Evolutionary conservation across 1,140 invertebrate species (phyloP), one percentile per base, ranked within the genome.

Genomic region (Adelges cooleyi): DNA sequence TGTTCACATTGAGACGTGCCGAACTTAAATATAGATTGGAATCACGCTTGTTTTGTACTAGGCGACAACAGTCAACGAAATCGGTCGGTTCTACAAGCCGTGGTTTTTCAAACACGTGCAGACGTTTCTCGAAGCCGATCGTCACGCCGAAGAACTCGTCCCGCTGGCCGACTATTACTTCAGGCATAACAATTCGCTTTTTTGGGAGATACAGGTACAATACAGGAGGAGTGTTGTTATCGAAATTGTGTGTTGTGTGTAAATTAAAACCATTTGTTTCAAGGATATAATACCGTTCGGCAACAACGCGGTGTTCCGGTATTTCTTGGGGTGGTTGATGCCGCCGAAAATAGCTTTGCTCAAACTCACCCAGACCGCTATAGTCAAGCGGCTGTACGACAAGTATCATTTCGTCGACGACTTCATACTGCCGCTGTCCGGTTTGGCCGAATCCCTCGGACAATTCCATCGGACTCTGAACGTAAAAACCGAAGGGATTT

Each of bases 251-350:
- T n/a, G n/a, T 29, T 29, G 17, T 27, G 2, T 48, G 6, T n/a
- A 53, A 36, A 25, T 44, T 17, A 42, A 8, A 13, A 40, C 20
- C 20, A 2, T 49, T 44, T 65, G 40, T 11, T 79, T 81, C 8
- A 73, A 88, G 84, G 86, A 91, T 69, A 90, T 92, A 44, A 84
- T 91, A 67, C 84, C 87, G 5, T 92, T 91, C 74, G 89, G 89
- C n/a, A 91, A 92, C 73, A 81, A 89, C 70, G 67, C 75, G 0
- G 40, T 88, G 9, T 92, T 91, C 74, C 82, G 89, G 4, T 82
- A 79, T 38, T 70, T 87, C 2, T 80, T 89, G 66, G 89, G 88
- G 1, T 90, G 88, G 88, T 75, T 87, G 73, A 83, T 89, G 73
- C 89, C 89, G 1, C 87, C 87, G 1, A 91, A 91, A 74, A 82